Conservation (phyloP, 2,113 vertebrate genomes). For the Pterocles gutturalis region DNA sequence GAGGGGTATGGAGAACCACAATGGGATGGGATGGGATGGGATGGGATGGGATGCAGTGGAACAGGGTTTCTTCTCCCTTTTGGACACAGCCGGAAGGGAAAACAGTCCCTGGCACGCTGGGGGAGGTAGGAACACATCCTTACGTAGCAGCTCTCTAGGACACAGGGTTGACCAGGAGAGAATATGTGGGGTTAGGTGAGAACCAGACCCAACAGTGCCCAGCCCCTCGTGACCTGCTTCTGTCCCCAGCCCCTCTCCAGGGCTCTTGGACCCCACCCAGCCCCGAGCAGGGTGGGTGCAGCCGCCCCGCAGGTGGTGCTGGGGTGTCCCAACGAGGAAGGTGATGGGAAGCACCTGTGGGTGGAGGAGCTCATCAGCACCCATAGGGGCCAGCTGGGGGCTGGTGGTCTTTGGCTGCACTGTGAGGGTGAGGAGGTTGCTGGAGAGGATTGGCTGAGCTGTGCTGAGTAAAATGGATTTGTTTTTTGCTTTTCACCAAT, state of each 20-base stretch:
- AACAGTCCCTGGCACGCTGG: background rate
- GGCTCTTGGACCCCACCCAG: background rate
- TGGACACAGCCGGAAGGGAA: background rate
- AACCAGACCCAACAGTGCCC: background rate
- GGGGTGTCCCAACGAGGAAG: fast-evolving
- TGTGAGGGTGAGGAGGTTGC: background rate
- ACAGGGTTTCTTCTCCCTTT: background rate
- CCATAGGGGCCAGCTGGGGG: background rate
- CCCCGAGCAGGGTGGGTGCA: background rate
- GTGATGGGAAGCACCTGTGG: background rate
- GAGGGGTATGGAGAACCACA: background rate
- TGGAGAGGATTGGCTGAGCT: background rate
- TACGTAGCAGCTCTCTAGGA: background rate
- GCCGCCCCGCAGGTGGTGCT: background rate
- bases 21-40: background rate
- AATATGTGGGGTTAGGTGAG: background rate
- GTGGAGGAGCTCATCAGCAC: background rate
- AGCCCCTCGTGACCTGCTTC: background rate
- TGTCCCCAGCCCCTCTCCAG: background rate
- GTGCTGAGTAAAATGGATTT: background rate
- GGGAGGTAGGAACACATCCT: background rate
- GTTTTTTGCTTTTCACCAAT: background rate
- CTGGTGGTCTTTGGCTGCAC: background rate
- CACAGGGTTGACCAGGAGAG: background rate
- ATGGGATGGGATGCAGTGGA: too few species aligned